A percentile compares a stretch with the other conserved stretches of the same genome.
Evolutionary conservation across 2,888 invertebrate genomes (phyloP).

Genomic region (Sesamia inferens): DNA sequence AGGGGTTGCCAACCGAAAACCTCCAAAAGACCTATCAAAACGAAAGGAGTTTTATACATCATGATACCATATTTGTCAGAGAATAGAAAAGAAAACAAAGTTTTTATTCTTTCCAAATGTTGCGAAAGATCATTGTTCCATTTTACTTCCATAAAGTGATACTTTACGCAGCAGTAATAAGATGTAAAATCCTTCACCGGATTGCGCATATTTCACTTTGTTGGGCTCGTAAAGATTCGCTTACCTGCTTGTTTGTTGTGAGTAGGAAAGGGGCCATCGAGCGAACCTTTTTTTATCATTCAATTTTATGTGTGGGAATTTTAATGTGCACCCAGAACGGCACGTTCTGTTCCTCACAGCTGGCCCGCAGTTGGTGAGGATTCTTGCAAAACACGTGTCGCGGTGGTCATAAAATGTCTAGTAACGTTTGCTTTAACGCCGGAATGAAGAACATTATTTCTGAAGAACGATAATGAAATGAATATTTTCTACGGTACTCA

Average conservation of each 20-base stretch:
- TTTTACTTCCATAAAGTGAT: constrained; percentile 75
- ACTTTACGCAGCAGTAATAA: constrained; percentile 79
- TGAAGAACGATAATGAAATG: constrained; percentile 64
- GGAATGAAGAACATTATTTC: constrained; percentile 63
- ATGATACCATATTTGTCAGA: constrained; percentile 72
- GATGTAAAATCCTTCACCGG: constrained; percentile 82
- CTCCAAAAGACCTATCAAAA: constrained; percentile 68
- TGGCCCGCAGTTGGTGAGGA: constrained; percentile 83
- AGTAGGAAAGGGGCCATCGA: constrained; percentile 84
- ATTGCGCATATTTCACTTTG: constrained; percentile 84
- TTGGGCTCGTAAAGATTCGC: constrained; percentile 86
- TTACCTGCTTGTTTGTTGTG: constrained; percentile 90
- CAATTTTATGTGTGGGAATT: constrained; percentile 89
- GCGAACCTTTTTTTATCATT: constrained; percentile 83
- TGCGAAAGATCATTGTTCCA: constrained; percentile 72
- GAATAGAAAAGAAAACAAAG: constrained; percentile 76
- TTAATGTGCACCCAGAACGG: constrained; percentile 86
- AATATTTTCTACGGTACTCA: constrained; percentile 62
- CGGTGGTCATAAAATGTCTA: constrained; percentile 74
- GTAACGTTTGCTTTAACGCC: constrained; percentile 62
- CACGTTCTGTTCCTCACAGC: constrained; percentile 87
- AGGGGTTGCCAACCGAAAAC: constrained; percentile 70
- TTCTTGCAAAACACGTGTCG: constrained; percentile 86
- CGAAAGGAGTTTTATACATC: constrained; percentile 69
- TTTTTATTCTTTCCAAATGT: constrained; percentile 76